Evolutionary conservation across 1,140 invertebrate genomes (phyloP).

Genomic region (Berghia stephanieae): DNA sequence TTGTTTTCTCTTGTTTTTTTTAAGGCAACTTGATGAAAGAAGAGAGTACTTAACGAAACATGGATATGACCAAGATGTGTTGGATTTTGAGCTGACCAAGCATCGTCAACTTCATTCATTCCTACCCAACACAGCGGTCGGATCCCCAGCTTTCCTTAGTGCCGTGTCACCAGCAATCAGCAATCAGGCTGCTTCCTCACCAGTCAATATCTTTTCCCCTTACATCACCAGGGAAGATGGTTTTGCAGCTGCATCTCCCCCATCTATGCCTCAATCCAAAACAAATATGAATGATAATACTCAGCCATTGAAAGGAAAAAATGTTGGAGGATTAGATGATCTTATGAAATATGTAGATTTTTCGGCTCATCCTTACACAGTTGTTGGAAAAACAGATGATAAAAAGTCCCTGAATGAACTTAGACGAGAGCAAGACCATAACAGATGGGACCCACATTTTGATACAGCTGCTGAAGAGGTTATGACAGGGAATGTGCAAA

Average conservation of each 20-base stretch:
- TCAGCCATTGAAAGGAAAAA: neutral
- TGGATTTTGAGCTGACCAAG: conserved; percentile 27
- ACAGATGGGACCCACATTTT: conserved; percentile 26
- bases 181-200: conserved; percentile 13
- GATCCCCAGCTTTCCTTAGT: conserved; percentile 24
- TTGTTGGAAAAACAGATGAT: neutral
- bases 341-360: conserved; percentile 19
- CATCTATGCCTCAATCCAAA: neutral
- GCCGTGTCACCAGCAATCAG: conserved; percentile 24
- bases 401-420: conserved; percentile 29
- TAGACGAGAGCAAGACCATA: conserved; percentile 11
- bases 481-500: conserved; percentile 27
- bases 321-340: conserved; percentile 14
- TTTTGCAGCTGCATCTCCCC: neutral
- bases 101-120: conserved; percentile 26
- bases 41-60: conserved; percentile 12
- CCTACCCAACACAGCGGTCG: conserved; percentile 15
- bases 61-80: conserved; percentile 28
- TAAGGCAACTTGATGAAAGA: conserved; percentile 28
- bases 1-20: neutral
- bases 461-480: no score
- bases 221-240: conserved; percentile 14
- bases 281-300: neutral
- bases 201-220: no score
- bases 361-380: neutral